Evolutionary conservation across 2,888 invertebrate genomes (phyloP).

Genomic region (Zhengitettix transpicula): DNA sequence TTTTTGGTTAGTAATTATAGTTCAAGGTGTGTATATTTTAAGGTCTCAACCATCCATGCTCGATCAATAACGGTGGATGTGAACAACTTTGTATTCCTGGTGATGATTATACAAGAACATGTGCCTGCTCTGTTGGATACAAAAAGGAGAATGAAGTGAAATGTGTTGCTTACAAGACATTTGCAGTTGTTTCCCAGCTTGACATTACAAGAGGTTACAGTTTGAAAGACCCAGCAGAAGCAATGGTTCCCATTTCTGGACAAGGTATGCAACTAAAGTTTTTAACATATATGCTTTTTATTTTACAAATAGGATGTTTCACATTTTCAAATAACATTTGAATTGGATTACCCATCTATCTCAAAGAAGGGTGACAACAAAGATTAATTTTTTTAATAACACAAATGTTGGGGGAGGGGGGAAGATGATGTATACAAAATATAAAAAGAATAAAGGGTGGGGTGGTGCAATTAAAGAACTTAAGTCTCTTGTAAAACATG

Average conservation of each 20-base stretch:
- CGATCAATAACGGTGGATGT: conserved; percentile 77
- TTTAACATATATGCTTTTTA: background rate
- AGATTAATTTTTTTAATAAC: no score
- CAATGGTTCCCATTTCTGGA: conserved; percentile 88
- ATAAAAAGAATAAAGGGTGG: no score
- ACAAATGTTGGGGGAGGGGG: no score
- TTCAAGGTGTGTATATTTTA: conserved; percentile 7
- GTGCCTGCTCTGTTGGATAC: conserved; percentile 84
- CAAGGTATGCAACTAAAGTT: conserved; percentile 22
- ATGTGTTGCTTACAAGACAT: conserved; percentile 70
- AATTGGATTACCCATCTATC: no score
- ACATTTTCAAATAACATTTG: no score
- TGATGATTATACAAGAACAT: conserved; percentile 55
- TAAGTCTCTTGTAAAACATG: no score
- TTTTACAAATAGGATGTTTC: background rate
- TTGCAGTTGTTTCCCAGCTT: conserved; percentile 81
- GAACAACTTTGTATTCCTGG: conserved; percentile 86
- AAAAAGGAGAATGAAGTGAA: conserved; percentile 57
- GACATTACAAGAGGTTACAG: conserved; percentile 80
- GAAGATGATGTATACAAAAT: no score
- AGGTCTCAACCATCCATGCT: conserved; percentile 68
- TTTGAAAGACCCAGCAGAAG: conserved; percentile 69
- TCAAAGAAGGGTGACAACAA: no score
- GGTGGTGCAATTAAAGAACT: no score
- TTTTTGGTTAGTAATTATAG: background rate